Evolutionary conservation across 2,113 vertebrate genomes (phyloP).

Genomic region (Oceanodroma tethys): DNA sequence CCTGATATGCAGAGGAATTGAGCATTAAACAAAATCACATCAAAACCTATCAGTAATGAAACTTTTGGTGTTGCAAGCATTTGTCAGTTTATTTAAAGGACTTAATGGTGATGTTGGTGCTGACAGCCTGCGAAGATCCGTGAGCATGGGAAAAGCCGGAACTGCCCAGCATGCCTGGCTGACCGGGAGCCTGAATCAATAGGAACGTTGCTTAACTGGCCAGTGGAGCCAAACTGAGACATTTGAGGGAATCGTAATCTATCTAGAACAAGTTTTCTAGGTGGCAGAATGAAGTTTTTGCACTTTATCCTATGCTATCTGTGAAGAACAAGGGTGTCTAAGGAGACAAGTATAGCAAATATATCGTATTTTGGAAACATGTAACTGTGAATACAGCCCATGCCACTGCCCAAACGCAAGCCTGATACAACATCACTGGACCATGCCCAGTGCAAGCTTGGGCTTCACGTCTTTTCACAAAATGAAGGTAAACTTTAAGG

Average conservation of each 20-base stretch:
- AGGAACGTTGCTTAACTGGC: neutral
- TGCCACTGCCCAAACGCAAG: neutral
- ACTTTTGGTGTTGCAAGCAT: neutral
- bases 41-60: neutral
- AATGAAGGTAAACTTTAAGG: neutral
- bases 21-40: neutral
- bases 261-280: neutral
- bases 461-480: neutral
- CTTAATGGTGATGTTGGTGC: neutral
- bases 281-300: neutral
- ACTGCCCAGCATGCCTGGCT: neutral
- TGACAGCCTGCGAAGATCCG: neutral
- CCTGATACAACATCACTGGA: neutral
- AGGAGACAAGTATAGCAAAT: neutral
- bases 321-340: neutral
- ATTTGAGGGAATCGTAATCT: neutral
- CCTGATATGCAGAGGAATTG: neutral
- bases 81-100: neutral
- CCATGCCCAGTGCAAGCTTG: neutral
- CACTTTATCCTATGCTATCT: neutral
- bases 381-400: rapidly evolving
- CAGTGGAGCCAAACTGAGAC: neutral
- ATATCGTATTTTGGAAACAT: rapidly evolving
- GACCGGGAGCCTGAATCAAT: neutral
- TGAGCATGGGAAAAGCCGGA: neutral